Evolutionary conservation across 2,113 vertebrate genomes (phyloP).

Genomic region (Aepyceros melampus): DNA sequence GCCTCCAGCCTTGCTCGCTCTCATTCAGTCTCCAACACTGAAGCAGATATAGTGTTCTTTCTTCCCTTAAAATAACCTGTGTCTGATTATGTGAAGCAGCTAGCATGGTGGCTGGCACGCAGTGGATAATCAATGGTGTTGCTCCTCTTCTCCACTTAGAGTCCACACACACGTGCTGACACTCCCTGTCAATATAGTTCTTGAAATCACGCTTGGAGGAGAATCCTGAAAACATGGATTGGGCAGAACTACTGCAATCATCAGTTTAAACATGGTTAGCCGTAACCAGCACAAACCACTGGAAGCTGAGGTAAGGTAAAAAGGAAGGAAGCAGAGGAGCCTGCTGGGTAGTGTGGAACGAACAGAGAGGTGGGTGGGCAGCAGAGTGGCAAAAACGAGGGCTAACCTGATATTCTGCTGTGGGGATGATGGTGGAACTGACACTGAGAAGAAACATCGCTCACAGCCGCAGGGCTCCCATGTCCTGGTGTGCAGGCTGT

Average conservation of each 20-base stretch:
- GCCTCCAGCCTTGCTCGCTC: background rate
- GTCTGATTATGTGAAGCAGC: background rate
- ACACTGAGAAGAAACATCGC: background rate
- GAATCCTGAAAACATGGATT: background rate
- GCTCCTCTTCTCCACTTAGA: background rate
- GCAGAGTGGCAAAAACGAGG: background rate
- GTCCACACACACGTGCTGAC: background rate
- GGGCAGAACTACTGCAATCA: background rate
- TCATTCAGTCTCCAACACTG: background rate
- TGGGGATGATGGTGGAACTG: background rate
- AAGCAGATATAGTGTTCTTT: background rate
- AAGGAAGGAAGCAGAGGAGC: background rate
- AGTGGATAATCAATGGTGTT: background rate
- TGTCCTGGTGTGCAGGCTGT: background rate
- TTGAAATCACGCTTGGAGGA: background rate
- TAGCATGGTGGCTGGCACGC: background rate
- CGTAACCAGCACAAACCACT: background rate
- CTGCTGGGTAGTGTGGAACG: accelerated
- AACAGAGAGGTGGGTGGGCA: background rate
- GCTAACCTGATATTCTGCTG: background rate
- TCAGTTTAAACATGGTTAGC: background rate
- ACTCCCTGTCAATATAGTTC: background rate
- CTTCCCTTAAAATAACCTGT: background rate
- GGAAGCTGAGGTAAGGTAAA: background rate
- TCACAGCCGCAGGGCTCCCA: accelerated